Conservation (phyloP, 2,113 vertebrate species). For the Scytalopus superciliaris region DNA sequence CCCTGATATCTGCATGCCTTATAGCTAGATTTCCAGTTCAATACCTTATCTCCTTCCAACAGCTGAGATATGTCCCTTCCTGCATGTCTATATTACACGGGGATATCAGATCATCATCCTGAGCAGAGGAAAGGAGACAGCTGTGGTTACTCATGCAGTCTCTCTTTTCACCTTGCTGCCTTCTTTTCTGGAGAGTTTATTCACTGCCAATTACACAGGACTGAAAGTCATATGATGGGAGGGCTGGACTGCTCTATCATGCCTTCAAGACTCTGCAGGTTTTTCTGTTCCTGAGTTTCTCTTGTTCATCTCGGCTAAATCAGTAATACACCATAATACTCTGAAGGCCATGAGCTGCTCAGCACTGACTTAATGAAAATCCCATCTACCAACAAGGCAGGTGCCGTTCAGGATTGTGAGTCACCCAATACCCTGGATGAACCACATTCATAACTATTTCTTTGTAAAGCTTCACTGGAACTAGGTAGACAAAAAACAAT, state of each 20-base stretch:
- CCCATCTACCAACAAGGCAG: not conserved
- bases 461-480: not conserved
- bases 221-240: not conserved
- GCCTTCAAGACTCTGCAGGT: not conserved
- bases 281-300: not conserved
- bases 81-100: too few relatives aligned
- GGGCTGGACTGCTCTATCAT: not conserved
- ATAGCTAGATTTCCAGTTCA: not conserved
- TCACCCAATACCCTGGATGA: not conserved
- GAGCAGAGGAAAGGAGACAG: not conserved
- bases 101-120: not conserved
- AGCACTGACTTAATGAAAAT: not conserved
- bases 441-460: not conserved
- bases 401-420: not conserved
- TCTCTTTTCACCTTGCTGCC: not conserved
- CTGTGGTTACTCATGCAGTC: fast-evolving
- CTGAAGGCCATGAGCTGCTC: not conserved
- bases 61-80: not conserved
- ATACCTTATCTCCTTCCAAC: not conserved
- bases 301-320: not conserved
- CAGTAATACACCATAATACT: not conserved
- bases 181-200: not conserved
- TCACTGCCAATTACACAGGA: not conserved
- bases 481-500: not conserved
- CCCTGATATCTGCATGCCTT: not conserved